Evolutionary conservation across 2,888 invertebrate species (phyloP).

Genomic region (Cataglyphis livida): DNA sequence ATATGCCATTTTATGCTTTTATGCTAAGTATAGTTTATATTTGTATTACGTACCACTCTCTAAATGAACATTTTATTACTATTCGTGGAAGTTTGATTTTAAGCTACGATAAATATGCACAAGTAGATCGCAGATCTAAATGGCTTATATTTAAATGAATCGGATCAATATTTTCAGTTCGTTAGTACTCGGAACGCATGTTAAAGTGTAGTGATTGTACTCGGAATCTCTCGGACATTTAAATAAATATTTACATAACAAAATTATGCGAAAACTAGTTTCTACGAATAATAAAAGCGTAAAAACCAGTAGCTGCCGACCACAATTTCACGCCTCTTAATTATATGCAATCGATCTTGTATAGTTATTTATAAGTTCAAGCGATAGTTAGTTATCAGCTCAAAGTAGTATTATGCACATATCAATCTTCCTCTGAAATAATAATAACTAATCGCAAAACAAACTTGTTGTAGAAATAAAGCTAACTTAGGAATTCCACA

Average conservation of each 20-base stretch:
- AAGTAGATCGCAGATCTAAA: slow-evolving; percentile 8
- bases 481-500: neutral
- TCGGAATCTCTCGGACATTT: neutral
- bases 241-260: neutral
- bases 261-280: slow-evolving; percentile 26
- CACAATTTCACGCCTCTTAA: slow-evolving; percentile 29
- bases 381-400: slow-evolving; percentile 6
- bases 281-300: slow-evolving; percentile 37
- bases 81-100: slow-evolving; percentile 3
- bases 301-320: slow-evolving; percentile 22
- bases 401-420: neutral
- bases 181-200: neutral
- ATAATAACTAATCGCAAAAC: neutral
- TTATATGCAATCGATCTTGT: slow-evolving; percentile 20
- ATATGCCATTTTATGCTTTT: neutral
- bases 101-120: neutral
- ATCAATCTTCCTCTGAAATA: neutral
- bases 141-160: slow-evolving; percentile 9
- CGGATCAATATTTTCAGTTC: slow-evolving; percentile 1
- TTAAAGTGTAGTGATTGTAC: slow-evolving; percentile 1
- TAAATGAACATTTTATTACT: neutral
- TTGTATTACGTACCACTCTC: neutral
- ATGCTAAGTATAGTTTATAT: neutral
- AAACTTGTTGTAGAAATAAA: neutral
- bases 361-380: slow-evolving; percentile 5